phyloP scores from a whole-genome alignment of 2,888 invertebrate genomes.

The Ecdyonurus torrentis region DNA sequence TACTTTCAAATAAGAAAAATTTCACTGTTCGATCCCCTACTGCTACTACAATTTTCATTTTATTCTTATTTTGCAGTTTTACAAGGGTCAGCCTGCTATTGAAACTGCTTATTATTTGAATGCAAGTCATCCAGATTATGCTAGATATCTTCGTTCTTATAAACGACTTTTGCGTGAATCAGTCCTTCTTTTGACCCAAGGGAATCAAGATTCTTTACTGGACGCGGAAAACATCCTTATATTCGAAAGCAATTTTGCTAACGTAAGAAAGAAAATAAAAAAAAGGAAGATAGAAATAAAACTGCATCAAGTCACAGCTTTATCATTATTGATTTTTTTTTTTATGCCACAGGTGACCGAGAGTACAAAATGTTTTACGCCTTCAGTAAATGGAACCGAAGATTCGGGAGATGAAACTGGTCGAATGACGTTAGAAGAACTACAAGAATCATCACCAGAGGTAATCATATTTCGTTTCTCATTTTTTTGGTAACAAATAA shows the following conservation, averaged over 20 bases:
- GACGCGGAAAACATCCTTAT: slow-evolving; percentile 25
- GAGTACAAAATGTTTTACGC: slow-evolving; percentile 8
- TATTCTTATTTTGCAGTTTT: slow-evolving; percentile 27
- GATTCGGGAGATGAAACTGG: slow-evolving; percentile 9
- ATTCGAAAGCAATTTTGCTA: slow-evolving; percentile 29
- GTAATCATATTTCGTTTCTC: no score
- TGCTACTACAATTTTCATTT: no score
- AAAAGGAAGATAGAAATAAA: no score
- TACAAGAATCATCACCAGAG: slow-evolving; percentile 11
- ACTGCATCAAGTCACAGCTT: neutral
- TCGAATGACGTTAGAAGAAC: slow-evolving; percentile 12
- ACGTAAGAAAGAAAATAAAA: slow-evolving; percentile 23
- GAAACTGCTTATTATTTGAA: slow-evolving; percentile 29
- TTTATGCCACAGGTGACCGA: slow-evolving; percentile 8
- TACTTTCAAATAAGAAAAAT: no score
- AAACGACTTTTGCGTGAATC: slow-evolving; percentile 26
- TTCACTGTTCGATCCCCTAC: no score
- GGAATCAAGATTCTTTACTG: slow-evolving; percentile 17
- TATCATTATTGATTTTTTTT: neutral
- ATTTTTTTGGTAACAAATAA: no score
- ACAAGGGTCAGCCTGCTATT: slow-evolving; percentile 26
- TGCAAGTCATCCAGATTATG: slow-evolving; percentile 23
- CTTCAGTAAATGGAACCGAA: slow-evolving; percentile 8
- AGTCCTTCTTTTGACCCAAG: slow-evolving; percentile 25
- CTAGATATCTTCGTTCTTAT: slow-evolving; percentile 25